Base-by-base conservation (phyloP, 1,140 invertebrate genomes). In the Lepeophtheirus salmonis region DNA sequence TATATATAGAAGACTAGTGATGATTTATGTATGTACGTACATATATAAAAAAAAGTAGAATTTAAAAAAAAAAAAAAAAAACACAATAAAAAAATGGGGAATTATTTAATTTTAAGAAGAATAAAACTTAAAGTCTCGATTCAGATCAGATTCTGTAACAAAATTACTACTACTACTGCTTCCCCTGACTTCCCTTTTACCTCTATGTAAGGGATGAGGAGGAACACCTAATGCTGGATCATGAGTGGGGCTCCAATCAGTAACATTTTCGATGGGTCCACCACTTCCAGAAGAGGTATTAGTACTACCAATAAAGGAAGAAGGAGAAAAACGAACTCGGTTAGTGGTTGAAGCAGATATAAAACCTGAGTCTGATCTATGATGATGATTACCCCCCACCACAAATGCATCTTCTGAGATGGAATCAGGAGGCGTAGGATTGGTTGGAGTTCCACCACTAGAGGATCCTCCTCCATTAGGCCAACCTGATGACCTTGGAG, bases 321-420 rank as follows among this genome's bases (percentile, higher is more conserved):
- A 77, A 0, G 84, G 85, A 41, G 84, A 87, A 70, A 89, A 89
- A 0, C 85, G 74, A 1, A 88, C 84, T 3, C 84, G 73, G n/a
- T 41, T 41, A 6, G 30, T 41, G 79, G 78, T 3, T 73, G 70
- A 4, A 73, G 75, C 56, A 79, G 78, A 51, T 74, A 74, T 2
- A 78, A 77, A 62, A 77, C 76, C 3, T 77, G 79, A 53, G 77
- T 79, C 64, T 86, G 54, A 56, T 3, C 23, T 3, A 41, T 12
- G 10, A n/a, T 10, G 30, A 41, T 10, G 30, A n/a, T 10, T 84
- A 88, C 30, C 85, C 78, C 67, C 87, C 87, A 25, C 83, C 85
- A 64, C 81, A 84, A 64, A 88, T 84, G 56, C 87, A 85, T 64
- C 83, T 86, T 0, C 83, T 83, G 14, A 85, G 67, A 64, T 83